These are phyloP conservation scores for Picus viridis DNA, from an alignment of 2,797 vertebrate genomes.

Conservation along the genomic window DNA sequence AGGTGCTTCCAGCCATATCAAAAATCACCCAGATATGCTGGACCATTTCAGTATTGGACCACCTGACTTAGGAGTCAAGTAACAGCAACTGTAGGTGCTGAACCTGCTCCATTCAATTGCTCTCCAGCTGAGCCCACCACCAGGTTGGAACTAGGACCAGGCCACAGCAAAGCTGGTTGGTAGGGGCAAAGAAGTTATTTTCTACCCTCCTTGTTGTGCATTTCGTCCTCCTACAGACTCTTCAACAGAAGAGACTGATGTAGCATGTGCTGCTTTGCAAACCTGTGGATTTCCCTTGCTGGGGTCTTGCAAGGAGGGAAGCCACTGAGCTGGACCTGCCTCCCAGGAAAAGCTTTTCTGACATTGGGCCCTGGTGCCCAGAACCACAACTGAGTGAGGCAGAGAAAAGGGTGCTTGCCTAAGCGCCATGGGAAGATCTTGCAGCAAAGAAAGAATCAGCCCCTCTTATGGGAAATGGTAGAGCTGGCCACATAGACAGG, in stretches of 20 bases:
- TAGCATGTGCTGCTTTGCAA: not conserved
- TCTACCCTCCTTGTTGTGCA: not conserved
- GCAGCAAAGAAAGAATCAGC: not conserved
- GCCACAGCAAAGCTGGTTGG: not conserved
- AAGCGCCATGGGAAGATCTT: not conserved
- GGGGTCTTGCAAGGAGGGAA: not conserved
- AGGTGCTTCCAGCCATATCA: not conserved
- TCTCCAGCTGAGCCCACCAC: not conserved
- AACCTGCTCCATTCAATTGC: not conserved
- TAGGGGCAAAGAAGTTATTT: not conserved
- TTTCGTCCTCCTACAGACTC: not conserved
- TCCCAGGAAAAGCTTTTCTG: not conserved
- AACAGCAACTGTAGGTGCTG: not conserved
- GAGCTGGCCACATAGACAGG: not conserved
- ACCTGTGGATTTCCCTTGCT: not conserved
- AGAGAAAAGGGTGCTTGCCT: not conserved
- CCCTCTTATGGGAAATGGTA: not conserved
- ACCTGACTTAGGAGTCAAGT: not conserved
- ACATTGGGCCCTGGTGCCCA: not conserved
- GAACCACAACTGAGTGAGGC: not conserved
- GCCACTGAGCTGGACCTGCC: not conserved
- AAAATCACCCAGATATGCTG: not conserved
- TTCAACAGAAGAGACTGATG: not conserved
- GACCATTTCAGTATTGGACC: not conserved
- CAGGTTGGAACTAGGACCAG: not conserved